phyloP scores from a whole-genome alignment of 2,113 vertebrate genomes.

The Dipodomys stephensi region DNA sequence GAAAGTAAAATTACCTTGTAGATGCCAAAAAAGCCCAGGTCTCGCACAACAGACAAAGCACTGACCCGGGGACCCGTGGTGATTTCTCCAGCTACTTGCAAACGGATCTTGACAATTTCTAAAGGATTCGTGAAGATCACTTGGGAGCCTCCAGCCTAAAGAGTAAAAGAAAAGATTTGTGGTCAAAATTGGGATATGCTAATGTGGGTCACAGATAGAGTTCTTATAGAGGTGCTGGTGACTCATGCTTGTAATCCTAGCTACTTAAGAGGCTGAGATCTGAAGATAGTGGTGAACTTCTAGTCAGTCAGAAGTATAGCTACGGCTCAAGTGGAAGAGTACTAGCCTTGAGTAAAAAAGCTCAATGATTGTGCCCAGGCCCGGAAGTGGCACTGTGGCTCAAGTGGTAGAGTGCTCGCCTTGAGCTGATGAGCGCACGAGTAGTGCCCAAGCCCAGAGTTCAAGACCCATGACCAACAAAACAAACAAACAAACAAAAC shows the following conservation, averaged over 20 bases:
- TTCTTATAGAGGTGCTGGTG: too few species aligned
- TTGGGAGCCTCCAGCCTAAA: conserved; percentile 97
- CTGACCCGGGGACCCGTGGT: conserved; percentile 97
- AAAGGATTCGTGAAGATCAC: conserved; percentile 99
- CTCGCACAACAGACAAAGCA: conserved; percentile 93
- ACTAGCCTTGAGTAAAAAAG: too few species aligned
- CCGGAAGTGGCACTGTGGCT: too few species aligned
- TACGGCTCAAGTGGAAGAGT: too few species aligned
- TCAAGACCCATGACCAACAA: too few species aligned
- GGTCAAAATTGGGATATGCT: background rate
- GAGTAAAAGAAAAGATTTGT: conserved; percentile 27
- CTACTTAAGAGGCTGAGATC: too few species aligned
- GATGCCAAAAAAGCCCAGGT: conserved; percentile 97
- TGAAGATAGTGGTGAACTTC: background rate
- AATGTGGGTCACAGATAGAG: background rate
- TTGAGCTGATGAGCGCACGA: too few species aligned
- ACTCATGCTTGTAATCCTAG: too few species aligned
- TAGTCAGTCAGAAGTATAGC: background rate
- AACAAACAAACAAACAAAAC: too few species aligned
- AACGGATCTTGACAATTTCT: conserved; percentile 95
- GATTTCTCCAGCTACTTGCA: conserved; percentile 96
- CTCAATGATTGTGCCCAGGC: too few species aligned
- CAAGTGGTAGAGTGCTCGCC: too few species aligned
- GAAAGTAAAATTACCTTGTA: conserved; percentile 92
- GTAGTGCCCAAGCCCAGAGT: too few species aligned